Evolutionary conservation across 2,797 vertebrate species (phyloP).

Genomic region (Scarus forsteni): DNA sequence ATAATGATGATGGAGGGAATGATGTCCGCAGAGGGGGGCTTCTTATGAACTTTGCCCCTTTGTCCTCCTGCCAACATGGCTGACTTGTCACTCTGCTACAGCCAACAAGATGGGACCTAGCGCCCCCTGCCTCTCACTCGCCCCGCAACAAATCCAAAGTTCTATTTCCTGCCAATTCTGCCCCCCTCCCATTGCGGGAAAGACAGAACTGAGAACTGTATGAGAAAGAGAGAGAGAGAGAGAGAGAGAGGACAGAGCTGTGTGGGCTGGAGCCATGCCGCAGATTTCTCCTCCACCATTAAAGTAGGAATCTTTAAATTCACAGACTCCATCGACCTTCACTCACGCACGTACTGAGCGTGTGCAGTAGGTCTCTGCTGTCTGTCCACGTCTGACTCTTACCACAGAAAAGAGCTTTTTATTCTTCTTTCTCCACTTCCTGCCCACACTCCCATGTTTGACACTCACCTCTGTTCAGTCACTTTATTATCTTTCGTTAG

Average conservation of each 20-base stretch:
- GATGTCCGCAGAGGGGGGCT: slow-evolving; percentile 17
- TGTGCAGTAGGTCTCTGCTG: slow-evolving; percentile 56
- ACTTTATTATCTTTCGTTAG: slow-evolving; percentile 90
- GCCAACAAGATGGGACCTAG: slow-evolving; percentile 31
- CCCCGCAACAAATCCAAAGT: slow-evolving; percentile 44
- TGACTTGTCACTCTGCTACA: slow-evolving; percentile 23
- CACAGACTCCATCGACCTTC: slow-evolving; percentile 82
- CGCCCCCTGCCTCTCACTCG: slow-evolving; percentile 32
- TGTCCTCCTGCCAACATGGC: slow-evolving; percentile 15
- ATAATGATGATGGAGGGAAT: slow-evolving; percentile 26
- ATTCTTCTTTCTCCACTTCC: slow-evolving; percentile 55
- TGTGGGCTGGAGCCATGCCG: slow-evolving; percentile 78
- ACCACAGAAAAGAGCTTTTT: slow-evolving; percentile 87
- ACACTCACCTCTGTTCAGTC: slow-evolving; percentile 93
- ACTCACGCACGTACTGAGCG: slow-evolving; percentile 82
- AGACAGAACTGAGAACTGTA: slow-evolving; percentile 82
- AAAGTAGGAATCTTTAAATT: slow-evolving; percentile 89
- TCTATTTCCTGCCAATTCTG: slow-evolving; percentile 71
- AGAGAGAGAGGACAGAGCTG: slow-evolving; percentile 33
- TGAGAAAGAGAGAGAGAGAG: slow-evolving; percentile 57
- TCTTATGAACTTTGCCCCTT: slow-evolving; percentile 22
- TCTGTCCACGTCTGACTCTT: slow-evolving; percentile 78
- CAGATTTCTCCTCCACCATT: slow-evolving; percentile 76
- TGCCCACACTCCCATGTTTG: slow-evolving; percentile 75
- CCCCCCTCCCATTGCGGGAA: slow-evolving; percentile 77